Evolutionary conservation across 2,888 invertebrate genomes (phyloP).

Genomic region (Spodoptera littoralis): DNA sequence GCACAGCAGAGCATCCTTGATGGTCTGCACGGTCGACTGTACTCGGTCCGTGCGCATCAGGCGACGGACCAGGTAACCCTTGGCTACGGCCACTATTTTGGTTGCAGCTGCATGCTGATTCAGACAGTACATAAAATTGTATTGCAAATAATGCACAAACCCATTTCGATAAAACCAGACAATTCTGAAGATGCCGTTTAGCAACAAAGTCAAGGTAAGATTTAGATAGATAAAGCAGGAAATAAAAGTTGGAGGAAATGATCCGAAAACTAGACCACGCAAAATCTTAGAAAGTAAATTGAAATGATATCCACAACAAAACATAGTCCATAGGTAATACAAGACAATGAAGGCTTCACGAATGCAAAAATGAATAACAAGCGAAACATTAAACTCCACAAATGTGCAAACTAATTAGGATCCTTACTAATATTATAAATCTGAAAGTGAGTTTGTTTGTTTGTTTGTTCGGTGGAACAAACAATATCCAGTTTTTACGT

Average conservation of each 20-base stretch:
- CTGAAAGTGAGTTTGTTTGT: too few species aligned
- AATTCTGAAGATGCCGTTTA: too few species aligned
- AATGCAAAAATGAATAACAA: too few species aligned
- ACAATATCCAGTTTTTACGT: too few species aligned
- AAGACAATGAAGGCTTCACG: background rate
- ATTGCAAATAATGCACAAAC: slow-evolving; percentile 21
- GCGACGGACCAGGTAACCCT: slow-evolving; percentile 94
- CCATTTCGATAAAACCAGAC: background rate
- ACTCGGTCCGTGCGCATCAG: slow-evolving; percentile 94
- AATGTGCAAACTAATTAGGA: background rate
- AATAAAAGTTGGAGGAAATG: too few species aligned
- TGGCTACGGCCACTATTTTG: slow-evolving; percentile 90
- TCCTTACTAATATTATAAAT: too few species aligned
- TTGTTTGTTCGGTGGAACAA: too few species aligned
- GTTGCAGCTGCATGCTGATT: slow-evolving; percentile 89
- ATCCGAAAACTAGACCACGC: background rate
- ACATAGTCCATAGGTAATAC: too few species aligned
- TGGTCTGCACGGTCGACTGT: slow-evolving; percentile 93
- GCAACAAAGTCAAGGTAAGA: background rate
- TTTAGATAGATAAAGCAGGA: too few species aligned
- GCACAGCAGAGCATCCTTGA: slow-evolving; percentile 93
- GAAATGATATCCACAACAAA: background rate
- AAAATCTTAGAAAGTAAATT: background rate
- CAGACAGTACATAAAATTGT: slow-evolving; percentile 74
- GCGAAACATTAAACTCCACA: background rate